Conservation (phyloP, 2,113 vertebrate species). For the Atlantisia rogersi region DNA sequence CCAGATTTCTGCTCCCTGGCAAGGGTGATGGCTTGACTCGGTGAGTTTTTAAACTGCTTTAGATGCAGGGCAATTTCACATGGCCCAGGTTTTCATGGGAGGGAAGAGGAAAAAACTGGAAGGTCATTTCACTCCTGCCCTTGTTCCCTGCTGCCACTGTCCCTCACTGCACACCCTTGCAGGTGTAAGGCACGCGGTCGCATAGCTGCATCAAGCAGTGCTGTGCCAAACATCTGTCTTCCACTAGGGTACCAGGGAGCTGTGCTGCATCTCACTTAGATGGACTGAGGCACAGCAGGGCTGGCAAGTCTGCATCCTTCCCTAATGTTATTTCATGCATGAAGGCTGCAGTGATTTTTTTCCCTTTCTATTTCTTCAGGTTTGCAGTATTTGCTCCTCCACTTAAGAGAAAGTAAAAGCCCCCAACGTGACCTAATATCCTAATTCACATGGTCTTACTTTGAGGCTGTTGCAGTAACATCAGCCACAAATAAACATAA, state of each 20-base stretch:
- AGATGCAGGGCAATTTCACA: background rate
- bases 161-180: accelerated
- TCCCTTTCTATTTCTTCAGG: background rate
- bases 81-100: background rate
- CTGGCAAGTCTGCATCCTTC: background rate
- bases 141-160: background rate
- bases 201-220: background rate
- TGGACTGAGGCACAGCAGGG: background rate
- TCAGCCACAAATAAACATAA: background rate
- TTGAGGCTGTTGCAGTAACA: background rate
- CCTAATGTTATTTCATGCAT: background rate
- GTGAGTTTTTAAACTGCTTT: background rate
- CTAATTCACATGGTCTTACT: background rate
- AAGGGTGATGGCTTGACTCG: background rate
- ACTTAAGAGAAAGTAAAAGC: background rate
- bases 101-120: background rate
- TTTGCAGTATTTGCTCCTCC: background rate
- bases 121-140: background rate
- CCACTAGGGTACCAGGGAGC: background rate
- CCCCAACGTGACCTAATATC: background rate
- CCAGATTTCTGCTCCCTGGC: background rate
- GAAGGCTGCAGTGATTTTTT: background rate
- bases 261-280: background rate
- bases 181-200: background rate
- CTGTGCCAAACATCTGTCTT: background rate